Base-by-base conservation (phyloP, 2,113 vertebrate genomes). In the Dipodomys merriami region DNA sequence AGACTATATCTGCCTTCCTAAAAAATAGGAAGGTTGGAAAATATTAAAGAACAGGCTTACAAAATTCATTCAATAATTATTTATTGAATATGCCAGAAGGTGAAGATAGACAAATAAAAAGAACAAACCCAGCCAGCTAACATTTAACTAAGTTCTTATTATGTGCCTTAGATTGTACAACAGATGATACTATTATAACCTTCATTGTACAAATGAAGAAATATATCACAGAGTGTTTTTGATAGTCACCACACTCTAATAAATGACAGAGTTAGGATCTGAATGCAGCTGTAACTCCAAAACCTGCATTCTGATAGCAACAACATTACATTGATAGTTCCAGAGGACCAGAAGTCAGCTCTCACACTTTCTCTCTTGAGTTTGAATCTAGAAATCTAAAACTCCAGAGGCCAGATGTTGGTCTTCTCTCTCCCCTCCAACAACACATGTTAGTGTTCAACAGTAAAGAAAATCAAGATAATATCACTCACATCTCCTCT, bases 11-110 rank as follows among this genome's bases (percentile, higher is more conserved):
- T 78, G 18, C 20, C 57, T 86, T 72, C 44, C 89, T 72, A 77
- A 82, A 86, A 92, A 95, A 80, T 65, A 27, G 35, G 83, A 94
- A 89, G 10, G 15, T 65, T 44, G 9, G 12, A 76, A 92, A 88
- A 86, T 80, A 93, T 83, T 93, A 94, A 85, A 90, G n/a, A 86
- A 83, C 67, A 39, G 33, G 67, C 12, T 85, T 87, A 67, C 11
- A 87, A 86, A 27, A 95, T 49, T 84, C 7, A 84, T 82, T 80
- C n/a, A 87, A 53, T 77, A 94, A 87, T 85, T 65, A 73, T 19
- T 80, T 93, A 68, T 49, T 80, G 77, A 96, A 90, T 78, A 81
- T 85, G 22, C 16, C 35, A 84, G 9, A 77, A 18, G 27, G 12
- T 92, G 20, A 53, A 71, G 23, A 92, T 44, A 73, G 2, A 68